A percentile compares a stretch with the other conserved stretches of the same genome.
These are phyloP conservation scores for Pipistrellus kuhlii DNA, from an alignment of 2,797 vertebrate genomes.

Conservation along the genomic window DNA sequence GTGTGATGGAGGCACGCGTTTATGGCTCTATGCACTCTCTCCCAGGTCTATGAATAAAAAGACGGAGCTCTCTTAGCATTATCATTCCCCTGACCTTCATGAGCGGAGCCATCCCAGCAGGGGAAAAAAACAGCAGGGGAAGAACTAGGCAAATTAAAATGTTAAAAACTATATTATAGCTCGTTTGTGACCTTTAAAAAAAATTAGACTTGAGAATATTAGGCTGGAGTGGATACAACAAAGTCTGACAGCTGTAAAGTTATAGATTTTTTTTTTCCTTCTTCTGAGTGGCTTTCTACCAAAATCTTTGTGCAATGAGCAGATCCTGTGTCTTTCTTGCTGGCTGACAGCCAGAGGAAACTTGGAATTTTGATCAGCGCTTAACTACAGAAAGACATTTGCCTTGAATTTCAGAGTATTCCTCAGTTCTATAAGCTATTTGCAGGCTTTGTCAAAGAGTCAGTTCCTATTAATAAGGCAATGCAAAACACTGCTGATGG, in stretches of 20 bases:
- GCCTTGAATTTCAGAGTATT: conserved; percentile 71
- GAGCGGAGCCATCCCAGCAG: conserved; percentile 43
- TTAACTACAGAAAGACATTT: conserved; percentile 81
- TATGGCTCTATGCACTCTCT: not conserved
- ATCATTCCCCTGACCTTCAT: conserved; percentile 70
- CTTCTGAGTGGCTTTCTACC: conserved; percentile 66
- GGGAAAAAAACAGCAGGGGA: not conserved
- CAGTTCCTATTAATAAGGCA: conserved; percentile 84
- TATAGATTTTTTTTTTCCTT: conserved; percentile 70
- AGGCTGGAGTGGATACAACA: conserved; percentile 62
- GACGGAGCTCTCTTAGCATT: conserved; percentile 54
- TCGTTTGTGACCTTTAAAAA: conserved; percentile 78
- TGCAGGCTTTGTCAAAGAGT: conserved; percentile 83
- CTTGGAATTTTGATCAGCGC: conserved; percentile 82
- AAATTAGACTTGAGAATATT: conserved; percentile 77
- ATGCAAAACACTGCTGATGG: conserved; percentile 81
- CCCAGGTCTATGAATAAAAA: conserved; percentile 65
- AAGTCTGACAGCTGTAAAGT: conserved; percentile 80
- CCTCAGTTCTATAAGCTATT: conserved; percentile 69
- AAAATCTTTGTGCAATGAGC: conserved; percentile 74
- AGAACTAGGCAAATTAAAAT: conserved; percentile 80
- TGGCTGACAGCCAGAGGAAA: conserved; percentile 81
- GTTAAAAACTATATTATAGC: conserved; percentile 78
- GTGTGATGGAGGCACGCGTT: fast-evolving
- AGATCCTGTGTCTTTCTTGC: conserved; percentile 76